These are phyloP conservation scores for Semotilus atromaculatus DNA, from an alignment of 2,797 vertebrate genomes.

Conservation along the genomic window DNA sequence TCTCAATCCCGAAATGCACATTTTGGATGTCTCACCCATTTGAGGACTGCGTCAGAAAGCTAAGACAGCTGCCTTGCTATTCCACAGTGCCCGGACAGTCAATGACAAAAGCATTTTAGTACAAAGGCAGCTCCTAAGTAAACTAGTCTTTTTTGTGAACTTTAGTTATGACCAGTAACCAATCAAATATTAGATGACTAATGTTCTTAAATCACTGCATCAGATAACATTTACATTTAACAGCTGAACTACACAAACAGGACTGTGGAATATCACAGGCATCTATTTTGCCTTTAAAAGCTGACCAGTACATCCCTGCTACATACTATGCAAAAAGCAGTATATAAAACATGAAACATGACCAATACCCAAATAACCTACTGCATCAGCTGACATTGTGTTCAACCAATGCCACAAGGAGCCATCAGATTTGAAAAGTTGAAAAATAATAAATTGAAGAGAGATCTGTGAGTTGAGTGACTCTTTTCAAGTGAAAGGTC, in stretches of 20 bases:
- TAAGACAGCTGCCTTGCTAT: not conserved
- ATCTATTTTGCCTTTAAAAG: not conserved
- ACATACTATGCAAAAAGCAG: not conserved
- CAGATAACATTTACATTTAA: not conserved
- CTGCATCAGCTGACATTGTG: not conserved
- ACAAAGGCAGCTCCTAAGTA: not conserved
- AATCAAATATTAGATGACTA: not conserved
- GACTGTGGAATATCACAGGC: not conserved
- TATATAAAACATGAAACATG: not conserved
- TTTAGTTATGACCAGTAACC: not conserved
- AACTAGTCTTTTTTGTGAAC: not conserved
- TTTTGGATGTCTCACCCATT: constrained; percentile 6
- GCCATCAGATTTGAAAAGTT: not conserved
- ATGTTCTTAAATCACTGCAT: not conserved
- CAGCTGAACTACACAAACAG: not conserved
- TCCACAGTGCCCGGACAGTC: not conserved
- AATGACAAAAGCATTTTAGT: not conserved
- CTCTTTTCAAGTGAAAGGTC: not conserved
- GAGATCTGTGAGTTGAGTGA: not conserved
- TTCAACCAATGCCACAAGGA: constrained; percentile 7
- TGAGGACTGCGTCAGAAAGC: constrained; percentile 3
- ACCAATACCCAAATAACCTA: not conserved
- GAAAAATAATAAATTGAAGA: not conserved
- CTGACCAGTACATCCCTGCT: not conserved
- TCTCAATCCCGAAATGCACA: constrained; percentile 60